phyloP scores from a whole-genome alignment of 2,113 vertebrate genomes.

The Scolopax mira region DNA sequence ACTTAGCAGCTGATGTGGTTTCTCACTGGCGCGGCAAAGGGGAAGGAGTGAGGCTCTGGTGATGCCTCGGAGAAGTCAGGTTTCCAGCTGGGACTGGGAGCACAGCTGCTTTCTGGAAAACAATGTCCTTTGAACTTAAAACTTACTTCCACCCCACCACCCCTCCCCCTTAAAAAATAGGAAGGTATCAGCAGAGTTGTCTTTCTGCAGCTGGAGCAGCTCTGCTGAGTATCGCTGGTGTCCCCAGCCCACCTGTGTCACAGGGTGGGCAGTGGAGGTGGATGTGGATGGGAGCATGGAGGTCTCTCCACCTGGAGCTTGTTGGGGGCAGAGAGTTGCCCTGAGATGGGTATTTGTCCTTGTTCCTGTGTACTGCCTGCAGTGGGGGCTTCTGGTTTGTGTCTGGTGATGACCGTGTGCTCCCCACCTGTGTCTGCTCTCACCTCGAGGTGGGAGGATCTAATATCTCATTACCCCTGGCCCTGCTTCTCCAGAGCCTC shows the following conservation, averaged over 20 bases:
- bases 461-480: neutral
- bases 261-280: rapidly evolving
- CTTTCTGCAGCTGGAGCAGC: neutral
- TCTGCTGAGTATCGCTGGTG: neutral
- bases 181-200: neutral
- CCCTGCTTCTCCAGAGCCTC: neutral
- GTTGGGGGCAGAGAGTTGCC: too few relatives aligned
- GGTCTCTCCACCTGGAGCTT: neutral
- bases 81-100: neutral
- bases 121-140: neutral
- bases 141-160: too few relatives aligned
- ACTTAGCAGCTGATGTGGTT: constrained; percentile 1
- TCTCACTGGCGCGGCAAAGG: neutral
- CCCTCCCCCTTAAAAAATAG: rapidly evolving
- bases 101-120: neutral
- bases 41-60: neutral
- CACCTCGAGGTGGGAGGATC: neutral
- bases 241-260: rapidly evolving
- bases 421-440: neutral
- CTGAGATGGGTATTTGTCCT: rapidly evolving
- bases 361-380: rapidly evolving
- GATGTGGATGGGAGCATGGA: neutral
- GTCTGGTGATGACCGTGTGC: rapidly evolving
- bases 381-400: rapidly evolving
- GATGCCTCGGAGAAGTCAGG: neutral